Conservation (phyloP, 2,888 invertebrate genomes). For the Chrysotoxum bicinctum region DNA sequence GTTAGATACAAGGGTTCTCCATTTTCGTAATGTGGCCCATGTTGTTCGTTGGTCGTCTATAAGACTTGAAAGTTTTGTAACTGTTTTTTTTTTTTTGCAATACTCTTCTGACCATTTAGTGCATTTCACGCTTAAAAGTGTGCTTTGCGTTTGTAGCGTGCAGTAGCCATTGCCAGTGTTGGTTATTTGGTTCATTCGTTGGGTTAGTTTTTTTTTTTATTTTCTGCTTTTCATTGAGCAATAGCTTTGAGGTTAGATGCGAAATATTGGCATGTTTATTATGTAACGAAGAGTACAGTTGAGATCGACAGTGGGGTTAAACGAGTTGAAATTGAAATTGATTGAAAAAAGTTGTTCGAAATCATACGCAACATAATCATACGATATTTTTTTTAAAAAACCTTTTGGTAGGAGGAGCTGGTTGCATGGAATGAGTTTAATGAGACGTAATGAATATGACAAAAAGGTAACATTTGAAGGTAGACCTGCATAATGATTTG, state of each 20-base stretch:
- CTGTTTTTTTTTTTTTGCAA: not conserved
- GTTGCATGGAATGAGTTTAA: not conserved
- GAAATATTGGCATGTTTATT: conserved; percentile 29
- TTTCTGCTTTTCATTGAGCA: not conserved
- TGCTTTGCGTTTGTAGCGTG: not conserved
- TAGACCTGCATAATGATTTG: not conserved
- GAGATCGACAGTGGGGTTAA: conserved; percentile 32
- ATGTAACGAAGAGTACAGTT: conserved; percentile 44
- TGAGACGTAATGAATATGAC: not conserved
- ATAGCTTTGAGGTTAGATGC: not conserved
- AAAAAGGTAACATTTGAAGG: not conserved
- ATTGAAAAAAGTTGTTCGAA: conserved; percentile 24
- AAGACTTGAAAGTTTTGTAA: not conserved
- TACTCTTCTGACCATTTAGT: not conserved
- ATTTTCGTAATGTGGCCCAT: not conserved
- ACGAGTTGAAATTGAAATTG: conserved; percentile 41
- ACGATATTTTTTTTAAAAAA: not conserved
- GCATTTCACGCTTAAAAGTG: not conserved
- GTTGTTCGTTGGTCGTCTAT: not conserved
- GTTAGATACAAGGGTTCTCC: conserved; percentile 4
- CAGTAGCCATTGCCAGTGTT: not conserved
- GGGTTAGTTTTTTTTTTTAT: not conserved
- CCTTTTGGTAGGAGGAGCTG: not conserved
- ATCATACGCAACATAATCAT: conserved; percentile 9
- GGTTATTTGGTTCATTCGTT: not conserved